Base-by-base conservation (phyloP, 2,797 vertebrate genomes). In the Champsocephalus gunnari region DNA sequence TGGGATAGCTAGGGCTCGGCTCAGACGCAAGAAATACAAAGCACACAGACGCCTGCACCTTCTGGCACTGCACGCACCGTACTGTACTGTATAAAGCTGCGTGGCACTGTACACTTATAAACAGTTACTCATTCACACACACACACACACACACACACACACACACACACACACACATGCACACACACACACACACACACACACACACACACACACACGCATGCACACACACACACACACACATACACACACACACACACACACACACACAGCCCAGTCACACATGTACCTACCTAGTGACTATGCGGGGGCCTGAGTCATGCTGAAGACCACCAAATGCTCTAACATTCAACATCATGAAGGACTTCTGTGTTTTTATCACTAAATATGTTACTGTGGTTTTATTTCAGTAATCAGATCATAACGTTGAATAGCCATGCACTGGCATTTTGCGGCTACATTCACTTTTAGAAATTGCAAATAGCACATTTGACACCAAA, bases 1-100 rank as follows among this genome's bases (percentile, higher is more conserved):
- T 38, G 98, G 98, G 98, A 99, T 83, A 99, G 95, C 92, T 99
- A 96, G 95, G 80, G 55, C 21, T 47, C 73, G 32, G 38, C 50
- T 66, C n/a, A 64, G n/a, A 63, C 44, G 19, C 77, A 72, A 45
- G 48, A 71, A 24, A 64, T 54, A 44, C 56, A 9, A 56, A 54
- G 24, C 54, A 67, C 78, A 73, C 64, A 73, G 43, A 85, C 51
- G 66, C 74, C 63, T 63, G 71, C 64, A 82, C 51, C 14, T 47
- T 71, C 65, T 79, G 66, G 69, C 78, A 79, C 57, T 70, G 71
- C 67, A 87, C 71, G 58, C 77, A 70, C 64, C 71, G 70, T 62
- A 80, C 77, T 84, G 64, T 63, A 79, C 57, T 72, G 79, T 71
- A 55, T 43, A 73, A 69, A 67, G 57, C 54, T 76, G 76, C 13